These are phyloP conservation scores for Varecia variegata DNA, from an alignment of 2,797 vertebrate genomes.

Conservation along the genomic window DNA sequence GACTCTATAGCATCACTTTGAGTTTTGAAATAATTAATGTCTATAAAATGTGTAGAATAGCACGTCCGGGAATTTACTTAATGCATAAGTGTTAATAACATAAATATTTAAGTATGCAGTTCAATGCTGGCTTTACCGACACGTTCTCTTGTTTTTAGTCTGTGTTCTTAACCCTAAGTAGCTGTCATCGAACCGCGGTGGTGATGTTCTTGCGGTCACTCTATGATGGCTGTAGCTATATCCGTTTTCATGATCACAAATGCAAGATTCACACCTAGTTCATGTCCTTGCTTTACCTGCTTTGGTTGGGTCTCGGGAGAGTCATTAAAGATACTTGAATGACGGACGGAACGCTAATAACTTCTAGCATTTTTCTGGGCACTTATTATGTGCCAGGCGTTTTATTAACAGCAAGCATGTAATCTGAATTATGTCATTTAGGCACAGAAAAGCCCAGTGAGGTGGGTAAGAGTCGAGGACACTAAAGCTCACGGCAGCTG, in stretches of 20 bases:
- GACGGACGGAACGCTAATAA: too few relatives aligned
- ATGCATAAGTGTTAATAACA: not conserved
- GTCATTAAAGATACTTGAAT: not conserved
- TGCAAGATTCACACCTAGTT: not conserved
- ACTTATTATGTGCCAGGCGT: not conserved
- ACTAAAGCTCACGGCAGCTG: not conserved
- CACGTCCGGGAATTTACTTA: not conserved
- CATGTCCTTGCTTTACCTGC: accelerated
- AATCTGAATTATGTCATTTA: not conserved
- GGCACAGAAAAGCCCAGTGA: not conserved
- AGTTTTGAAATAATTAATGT: not conserved
- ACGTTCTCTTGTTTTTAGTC: not conserved
- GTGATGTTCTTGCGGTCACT: too few relatives aligned
- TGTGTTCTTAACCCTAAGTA: not conserved
- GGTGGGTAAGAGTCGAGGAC: accelerated
- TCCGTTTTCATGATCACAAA: not conserved
- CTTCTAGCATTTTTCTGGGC: not conserved
- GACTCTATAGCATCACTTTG: too few relatives aligned
- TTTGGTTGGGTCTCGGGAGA: not conserved
- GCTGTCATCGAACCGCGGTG: accelerated
- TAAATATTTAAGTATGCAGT: not conserved
- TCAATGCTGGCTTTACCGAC: accelerated
- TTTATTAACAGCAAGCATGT: not conserved
- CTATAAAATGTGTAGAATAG: not conserved
- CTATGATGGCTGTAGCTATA: accelerated